A percentile compares a stretch with the other conserved stretches of the same genome.
These are phyloP conservation scores for Gambusia holbrooki DNA, from an alignment of 2,113 vertebrate species.

Conservation along the genomic window DNA sequence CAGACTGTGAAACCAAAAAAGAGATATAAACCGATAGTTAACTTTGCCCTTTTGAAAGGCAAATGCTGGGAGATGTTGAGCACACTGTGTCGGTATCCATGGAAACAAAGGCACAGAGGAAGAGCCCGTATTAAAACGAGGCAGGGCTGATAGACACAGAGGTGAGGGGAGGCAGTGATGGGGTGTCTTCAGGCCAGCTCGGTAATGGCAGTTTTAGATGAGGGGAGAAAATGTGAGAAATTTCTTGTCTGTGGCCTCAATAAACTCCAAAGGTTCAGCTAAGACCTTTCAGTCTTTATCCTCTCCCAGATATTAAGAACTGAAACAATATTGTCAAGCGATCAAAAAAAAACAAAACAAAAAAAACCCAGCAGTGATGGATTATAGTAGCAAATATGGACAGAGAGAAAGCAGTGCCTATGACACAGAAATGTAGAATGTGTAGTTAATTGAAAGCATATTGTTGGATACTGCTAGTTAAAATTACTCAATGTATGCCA, in stretches of 20 bases:
- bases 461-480: neutral
- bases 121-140: slow-evolving; percentile 69
- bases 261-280: slow-evolving; percentile 22
- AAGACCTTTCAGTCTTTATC: slow-evolving; percentile 4
- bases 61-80: slow-evolving; percentile 78
- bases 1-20: slow-evolving; percentile 26
- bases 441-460: slow-evolving; percentile 33
- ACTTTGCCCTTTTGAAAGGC: slow-evolving; percentile 80
- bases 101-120: slow-evolving; percentile 78
- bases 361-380: slow-evolving; percentile 5
- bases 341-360: neutral
- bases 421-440: slow-evolving; percentile 5
- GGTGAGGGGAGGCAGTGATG: slow-evolving; percentile 37
- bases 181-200: slow-evolving; percentile 24
- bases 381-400: neutral
- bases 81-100: slow-evolving; percentile 81
- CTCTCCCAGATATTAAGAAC: slow-evolving; percentile 4
- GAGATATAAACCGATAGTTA: slow-evolving; percentile 65
- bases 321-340: slow-evolving; percentile 14
- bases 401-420: neutral
- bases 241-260: slow-evolving; percentile 1
- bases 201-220: slow-evolving; percentile 48
- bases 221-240: slow-evolving; percentile 33
- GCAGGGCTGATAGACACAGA: slow-evolving; percentile 64
- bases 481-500: neutral